A percentile compares a stretch with the other conserved stretches of the same genome.
Conservation (phyloP, 1,140 invertebrate species). For the Rhagoletis zephyria region DNA sequence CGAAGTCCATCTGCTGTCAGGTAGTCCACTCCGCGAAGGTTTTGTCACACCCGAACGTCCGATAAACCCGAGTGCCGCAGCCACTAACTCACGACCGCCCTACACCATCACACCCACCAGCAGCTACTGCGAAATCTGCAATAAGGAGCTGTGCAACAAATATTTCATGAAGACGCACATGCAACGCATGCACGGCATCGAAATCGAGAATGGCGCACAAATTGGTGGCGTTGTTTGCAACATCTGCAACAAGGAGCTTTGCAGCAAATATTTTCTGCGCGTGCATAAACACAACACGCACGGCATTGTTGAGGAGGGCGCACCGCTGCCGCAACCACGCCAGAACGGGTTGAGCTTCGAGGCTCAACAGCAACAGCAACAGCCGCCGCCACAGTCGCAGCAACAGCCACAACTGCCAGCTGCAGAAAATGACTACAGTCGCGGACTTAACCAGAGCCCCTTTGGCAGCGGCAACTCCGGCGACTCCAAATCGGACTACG, state of each 20-base stretch:
- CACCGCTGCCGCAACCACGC: constrained; percentile 76
- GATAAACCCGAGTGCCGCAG: constrained; percentile 58
- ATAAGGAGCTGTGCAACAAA: constrained; percentile 99
- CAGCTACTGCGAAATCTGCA: constrained; percentile 98
- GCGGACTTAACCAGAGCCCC: constrained; percentile 61
- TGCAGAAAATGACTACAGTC: constrained; percentile 63
- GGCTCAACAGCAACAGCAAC: constrained; percentile 65
- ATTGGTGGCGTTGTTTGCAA: constrained; percentile 95
- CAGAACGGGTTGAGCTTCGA: constrained; percentile 63
- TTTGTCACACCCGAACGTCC: constrained; percentile 70
- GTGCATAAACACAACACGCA: constrained; percentile 99
- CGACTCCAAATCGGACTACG: constrained; percentile 80
- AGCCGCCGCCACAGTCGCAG: constrained; percentile 62
- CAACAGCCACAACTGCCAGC: constrained; percentile 62
- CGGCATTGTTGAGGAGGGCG: constrained; percentile 86
- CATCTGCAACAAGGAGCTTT: constrained; percentile 96
- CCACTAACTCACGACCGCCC: constrained; percentile 60
- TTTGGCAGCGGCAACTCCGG: constrained; percentile 68
- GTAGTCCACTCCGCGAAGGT: constrained; percentile 68
- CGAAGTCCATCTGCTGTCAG: constrained; percentile 74
- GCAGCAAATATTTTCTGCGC: constrained; percentile 96
- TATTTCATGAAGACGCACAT: constrained; percentile 99
- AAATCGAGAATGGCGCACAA: constrained; percentile 91
- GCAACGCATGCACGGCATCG: constrained; percentile 98
- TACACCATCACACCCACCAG: constrained; percentile 80